These are phyloP conservation scores for Hippopotamus amphibius DNA, from an alignment of 2,113 vertebrate genomes.

Conservation along the genomic window DNA sequence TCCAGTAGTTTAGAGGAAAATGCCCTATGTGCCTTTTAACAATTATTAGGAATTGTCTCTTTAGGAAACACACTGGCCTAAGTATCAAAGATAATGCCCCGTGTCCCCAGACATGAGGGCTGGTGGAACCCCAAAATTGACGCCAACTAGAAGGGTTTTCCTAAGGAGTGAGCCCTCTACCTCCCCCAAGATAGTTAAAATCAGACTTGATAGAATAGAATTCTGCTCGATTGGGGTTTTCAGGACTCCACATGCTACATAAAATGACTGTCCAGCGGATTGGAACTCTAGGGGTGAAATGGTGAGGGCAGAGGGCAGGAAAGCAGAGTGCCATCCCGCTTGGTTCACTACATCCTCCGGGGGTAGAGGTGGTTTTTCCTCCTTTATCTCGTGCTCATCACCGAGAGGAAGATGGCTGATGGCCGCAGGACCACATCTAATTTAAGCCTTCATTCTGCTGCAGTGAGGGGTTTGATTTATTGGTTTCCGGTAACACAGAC, in stretches of 20 bases:
- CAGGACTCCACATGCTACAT: background rate
- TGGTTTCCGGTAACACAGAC: background rate
- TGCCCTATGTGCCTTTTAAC: background rate
- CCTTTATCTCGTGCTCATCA: background rate
- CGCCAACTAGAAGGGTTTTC: background rate
- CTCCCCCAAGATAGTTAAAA: background rate
- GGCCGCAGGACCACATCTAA: background rate
- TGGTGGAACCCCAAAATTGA: background rate
- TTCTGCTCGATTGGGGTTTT: background rate
- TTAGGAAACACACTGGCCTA: background rate
- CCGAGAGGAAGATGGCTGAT: background rate
- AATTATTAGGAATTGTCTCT: background rate
- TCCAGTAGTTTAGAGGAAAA: background rate
- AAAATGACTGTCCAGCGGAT: accelerated
- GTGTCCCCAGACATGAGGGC: background rate
- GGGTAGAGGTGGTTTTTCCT: background rate
- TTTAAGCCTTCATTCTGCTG: background rate
- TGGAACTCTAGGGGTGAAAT: accelerated
- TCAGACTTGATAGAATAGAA: background rate
- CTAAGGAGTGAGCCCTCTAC: background rate
- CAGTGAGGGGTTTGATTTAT: background rate
- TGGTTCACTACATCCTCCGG: background rate
- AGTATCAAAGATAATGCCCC: background rate
- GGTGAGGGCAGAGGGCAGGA: too few relatives aligned
- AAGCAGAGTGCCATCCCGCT: background rate